Percentiles rank a stretch among this genome's conserved stretches.
Evolutionary conservation across 2,797 vertebrate species (phyloP).

Genomic region (Falco peregrinus): DNA sequence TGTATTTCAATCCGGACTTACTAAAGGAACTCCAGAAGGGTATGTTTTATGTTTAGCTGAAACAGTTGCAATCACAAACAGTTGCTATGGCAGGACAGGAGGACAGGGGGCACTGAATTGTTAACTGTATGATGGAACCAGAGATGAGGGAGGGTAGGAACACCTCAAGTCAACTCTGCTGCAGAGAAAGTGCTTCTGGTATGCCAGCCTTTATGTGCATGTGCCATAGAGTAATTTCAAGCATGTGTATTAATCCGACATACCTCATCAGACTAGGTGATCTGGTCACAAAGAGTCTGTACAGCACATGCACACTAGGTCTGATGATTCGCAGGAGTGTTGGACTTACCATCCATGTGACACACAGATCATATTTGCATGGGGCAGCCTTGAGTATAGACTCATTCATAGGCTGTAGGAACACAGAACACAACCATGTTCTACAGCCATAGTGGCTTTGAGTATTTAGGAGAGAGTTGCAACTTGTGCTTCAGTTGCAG

Average conservation of each 20-base stretch:
- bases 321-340: background rate
- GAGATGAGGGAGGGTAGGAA: background rate
- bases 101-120: background rate
- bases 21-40: background rate
- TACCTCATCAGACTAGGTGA: background rate
- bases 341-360: fast-evolving
- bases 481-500: background rate
- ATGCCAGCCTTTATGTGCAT: background rate
- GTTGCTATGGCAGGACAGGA: background rate
- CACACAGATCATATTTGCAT: background rate
- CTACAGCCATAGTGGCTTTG: background rate
- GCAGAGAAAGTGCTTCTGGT: background rate
- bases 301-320: background rate
- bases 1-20: background rate
- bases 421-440: background rate
- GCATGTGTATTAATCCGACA: fast-evolving
- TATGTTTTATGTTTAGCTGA: background rate
- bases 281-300: background rate
- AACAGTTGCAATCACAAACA: background rate
- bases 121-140: background rate
- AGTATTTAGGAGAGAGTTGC: background rate
- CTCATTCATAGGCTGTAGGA: background rate
- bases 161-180: background rate
- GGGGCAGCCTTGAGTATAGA: background rate
- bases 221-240: background rate